Conservation (phyloP, 2,797 vertebrate species). For the Xiphorhynchus erythropygius region DNA sequence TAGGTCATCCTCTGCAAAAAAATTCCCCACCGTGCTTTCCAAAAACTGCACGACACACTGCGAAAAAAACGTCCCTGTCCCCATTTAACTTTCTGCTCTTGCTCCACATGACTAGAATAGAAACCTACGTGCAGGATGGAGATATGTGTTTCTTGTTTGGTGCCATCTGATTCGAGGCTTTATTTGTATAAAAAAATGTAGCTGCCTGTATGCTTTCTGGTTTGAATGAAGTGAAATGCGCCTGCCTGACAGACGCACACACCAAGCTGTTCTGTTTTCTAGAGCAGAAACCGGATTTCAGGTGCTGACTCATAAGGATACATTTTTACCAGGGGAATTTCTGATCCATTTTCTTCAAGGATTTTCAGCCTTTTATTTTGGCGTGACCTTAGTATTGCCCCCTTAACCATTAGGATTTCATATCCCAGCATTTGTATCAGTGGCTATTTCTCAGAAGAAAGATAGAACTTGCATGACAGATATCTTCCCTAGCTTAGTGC, state of each 20-base stretch:
- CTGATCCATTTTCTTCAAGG: conserved; percentile 59
- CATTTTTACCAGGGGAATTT: conserved; percentile 51
- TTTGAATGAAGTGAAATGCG: conserved; percentile 28
- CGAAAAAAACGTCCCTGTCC: conserved; percentile 62
- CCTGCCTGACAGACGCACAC: conserved; percentile 25
- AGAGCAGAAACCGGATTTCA: conserved; percentile 63
- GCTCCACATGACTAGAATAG: conserved; percentile 63
- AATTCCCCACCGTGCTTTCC: conserved; percentile 74
- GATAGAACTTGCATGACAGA: neutral
- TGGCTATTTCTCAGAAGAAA: conserved; percentile 18
- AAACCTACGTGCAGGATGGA: conserved; percentile 13
- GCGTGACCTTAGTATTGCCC: neutral
- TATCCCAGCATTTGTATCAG: neutral
- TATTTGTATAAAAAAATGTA: conserved; percentile 44
- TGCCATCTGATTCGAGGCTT: conserved; percentile 43
- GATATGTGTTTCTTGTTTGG: conserved; percentile 25
- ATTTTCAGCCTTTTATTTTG: conserved; percentile 35
- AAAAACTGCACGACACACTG: conserved; percentile 65
- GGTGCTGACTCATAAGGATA: conserved; percentile 65
- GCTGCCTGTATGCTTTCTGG: conserved; percentile 20
- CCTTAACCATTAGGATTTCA: neutral
- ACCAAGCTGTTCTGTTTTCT: conserved; percentile 65
- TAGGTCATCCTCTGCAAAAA: conserved; percentile 79
- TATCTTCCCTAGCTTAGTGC: conserved; percentile 2
- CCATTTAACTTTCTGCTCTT: conserved; percentile 69